Evolutionary conservation across 2,888 invertebrate genomes (phyloP), one percentile per base, ranked within the genome.

Genomic region (Lasioglossum leucozonium): DNA sequence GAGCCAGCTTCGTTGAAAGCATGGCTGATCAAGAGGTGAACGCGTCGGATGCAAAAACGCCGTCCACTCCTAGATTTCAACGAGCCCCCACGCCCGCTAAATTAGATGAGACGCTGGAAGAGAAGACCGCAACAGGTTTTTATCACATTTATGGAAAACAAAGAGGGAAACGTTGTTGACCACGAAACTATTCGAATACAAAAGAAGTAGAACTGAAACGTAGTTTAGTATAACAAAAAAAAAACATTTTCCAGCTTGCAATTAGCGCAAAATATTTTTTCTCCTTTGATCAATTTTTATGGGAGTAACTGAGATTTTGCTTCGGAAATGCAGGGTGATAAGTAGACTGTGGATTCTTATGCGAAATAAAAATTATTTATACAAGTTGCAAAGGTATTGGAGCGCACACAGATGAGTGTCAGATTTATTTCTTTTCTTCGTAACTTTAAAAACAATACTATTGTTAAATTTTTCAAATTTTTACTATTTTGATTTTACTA

Each of bases 91-190:
- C 91, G 5, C 82, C 87, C 22, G 72, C 62, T 8, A 90, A 85
- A 69, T 26, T 72, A 62, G 85, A 82, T 26, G 86, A 86, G 26
- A 80, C 79, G 55, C 62, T 74, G 44, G 84, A 82, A 77, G 89
- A 81, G 85, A 91, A 88, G 72, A 78, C 86, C 30, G 34, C 86
- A 30, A 40, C 89, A 92, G 92, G 92, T 92, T 86, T 34, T 82
- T 84, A 79, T 76, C 47, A n/a, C 40, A 37, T 65, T 40, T 81
- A 78, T 11, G 40, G 51, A 22, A 34, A 40, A 40, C 11, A 69
- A 2, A 69, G 37, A 6, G n/a, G n/a, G 37, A n/a, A 37, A 22
- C 13, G 40, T 30, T 44, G 5, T 40, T 51, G 11, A 11, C 11
- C 22, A 37, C 13, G 22, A 26, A 44, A 26, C 40, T n/a, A 8